Evolutionary conservation across 2,113 vertebrate species (phyloP).

Genomic region (Balaeniceps rex): DNA sequence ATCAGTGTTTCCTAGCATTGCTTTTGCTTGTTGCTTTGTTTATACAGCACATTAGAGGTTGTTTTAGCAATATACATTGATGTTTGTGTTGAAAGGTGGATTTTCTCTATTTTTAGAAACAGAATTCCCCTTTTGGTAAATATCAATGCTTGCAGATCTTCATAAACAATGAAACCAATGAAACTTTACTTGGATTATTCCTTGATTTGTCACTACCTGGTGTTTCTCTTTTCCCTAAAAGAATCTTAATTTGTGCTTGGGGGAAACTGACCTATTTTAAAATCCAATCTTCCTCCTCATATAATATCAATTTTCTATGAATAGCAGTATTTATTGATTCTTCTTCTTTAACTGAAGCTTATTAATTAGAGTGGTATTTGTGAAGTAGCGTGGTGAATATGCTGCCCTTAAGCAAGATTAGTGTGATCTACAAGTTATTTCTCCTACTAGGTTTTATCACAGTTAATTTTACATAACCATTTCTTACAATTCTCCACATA

Average conservation of each 20-base stretch:
- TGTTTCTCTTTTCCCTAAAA: conserved; percentile 12
- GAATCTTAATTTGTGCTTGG: conserved; percentile 23
- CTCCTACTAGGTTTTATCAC: neutral
- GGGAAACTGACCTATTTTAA: neutral
- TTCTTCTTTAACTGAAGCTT: conserved; percentile 12
- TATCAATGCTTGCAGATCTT: neutral
- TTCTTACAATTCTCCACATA: neutral
- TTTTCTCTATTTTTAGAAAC: neutral
- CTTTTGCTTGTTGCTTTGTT: neutral
- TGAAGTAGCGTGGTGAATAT: neutral
- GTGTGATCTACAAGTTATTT: conserved; percentile 17
- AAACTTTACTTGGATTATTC: conserved; percentile 1
- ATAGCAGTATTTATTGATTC: conserved; percentile 33
- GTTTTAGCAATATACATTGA: neutral
- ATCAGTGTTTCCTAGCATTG: neutral
- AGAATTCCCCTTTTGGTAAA: conserved; percentile 1
- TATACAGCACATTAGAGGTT: neutral
- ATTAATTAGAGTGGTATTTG: conserved; percentile 50
- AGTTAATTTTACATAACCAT: neutral
- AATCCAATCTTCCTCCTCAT: neutral
- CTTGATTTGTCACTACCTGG: neutral
- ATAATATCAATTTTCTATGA: conserved; percentile 23
- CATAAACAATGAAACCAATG: neutral
- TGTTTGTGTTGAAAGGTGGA: neutral
- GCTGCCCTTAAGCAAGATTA: conserved; percentile 28